These are phyloP conservation scores for Chromoteleia sp. DNA, from an alignment of 2,888 invertebrate genomes.

Conservation along the genomic window DNA sequence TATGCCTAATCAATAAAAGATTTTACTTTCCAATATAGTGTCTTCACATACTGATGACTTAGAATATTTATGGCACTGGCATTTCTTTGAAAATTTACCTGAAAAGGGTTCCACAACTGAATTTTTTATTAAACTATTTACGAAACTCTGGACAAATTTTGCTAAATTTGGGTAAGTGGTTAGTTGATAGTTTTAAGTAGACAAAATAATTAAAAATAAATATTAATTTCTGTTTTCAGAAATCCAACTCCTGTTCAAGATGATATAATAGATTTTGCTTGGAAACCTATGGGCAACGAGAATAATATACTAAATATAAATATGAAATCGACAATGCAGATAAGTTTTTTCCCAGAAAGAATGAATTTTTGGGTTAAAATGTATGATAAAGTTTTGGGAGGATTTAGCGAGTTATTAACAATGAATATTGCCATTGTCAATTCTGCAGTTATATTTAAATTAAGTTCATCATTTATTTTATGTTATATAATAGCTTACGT, in stretches of 20 bases:
- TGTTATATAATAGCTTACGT: too few relatives aligned
- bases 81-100: conserved; percentile 80
- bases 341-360: conserved; percentile 81
- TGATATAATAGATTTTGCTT: conserved; percentile 78
- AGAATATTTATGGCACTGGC: conserved; percentile 84
- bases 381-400: conserved; percentile 79
- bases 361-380: conserved; percentile 85
- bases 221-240: conserved; percentile 74
- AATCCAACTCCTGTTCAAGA: conserved; percentile 82
- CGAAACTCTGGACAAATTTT: conserved; percentile 85
- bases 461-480: too few relatives aligned
- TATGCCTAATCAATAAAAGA: too few relatives aligned
- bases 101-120: conserved; percentile 77
- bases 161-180: conserved; percentile 84
- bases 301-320: conserved; percentile 82
- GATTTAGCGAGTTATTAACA: conserved; percentile 59
- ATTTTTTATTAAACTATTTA: conserved; percentile 82
- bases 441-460: too few relatives aligned
- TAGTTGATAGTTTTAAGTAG: too few relatives aligned
- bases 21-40: too few relatives aligned
- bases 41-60: conserved; percentile 86
- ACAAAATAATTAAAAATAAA: background rate
- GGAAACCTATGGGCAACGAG: conserved; percentile 82
- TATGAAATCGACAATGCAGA: conserved; percentile 78
- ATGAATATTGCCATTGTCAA: conserved; percentile 3